Percentiles rank a stretch among this genome's conserved stretches.
Evolutionary conservation across 2,888 invertebrate species (phyloP).

Genomic region (Theretra japonica): DNA sequence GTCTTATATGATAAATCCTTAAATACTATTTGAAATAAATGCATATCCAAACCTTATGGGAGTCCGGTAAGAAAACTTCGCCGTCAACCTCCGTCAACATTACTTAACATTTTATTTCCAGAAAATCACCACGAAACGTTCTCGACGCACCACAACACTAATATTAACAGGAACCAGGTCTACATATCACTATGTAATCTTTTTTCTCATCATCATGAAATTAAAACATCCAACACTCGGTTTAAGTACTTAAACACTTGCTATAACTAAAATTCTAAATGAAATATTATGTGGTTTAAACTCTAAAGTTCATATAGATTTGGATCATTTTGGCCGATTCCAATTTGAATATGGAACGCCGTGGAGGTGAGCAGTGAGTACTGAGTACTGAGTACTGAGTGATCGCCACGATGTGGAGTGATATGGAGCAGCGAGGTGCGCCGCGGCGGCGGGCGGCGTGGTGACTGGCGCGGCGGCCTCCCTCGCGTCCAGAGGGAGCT

Average conservation of each 20-base stretch:
- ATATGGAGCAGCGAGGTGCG: conserved; percentile 43
- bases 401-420: not conserved
- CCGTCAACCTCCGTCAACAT: conserved; percentile 21
- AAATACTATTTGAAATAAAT: conserved; percentile 1
- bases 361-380: not conserved
- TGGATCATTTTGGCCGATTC: not conserved
- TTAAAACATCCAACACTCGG: not conserved
- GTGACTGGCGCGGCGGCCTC: conserved; percentile 65
- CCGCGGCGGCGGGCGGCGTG: conserved; percentile 52
- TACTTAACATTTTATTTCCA: conserved; percentile 27
- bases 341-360: conserved; percentile 19
- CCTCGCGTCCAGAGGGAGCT: conserved; percentile 65
- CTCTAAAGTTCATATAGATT: not conserved
- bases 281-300: not conserved
- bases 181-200: conserved; percentile 21
- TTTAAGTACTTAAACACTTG: not conserved
- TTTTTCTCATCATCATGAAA: not conserved
- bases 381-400: too few relatives aligned
- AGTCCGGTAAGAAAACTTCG: conserved; percentile 28
- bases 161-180: conserved; percentile 11
- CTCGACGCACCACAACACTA: conserved; percentile 14
- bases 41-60: conserved; percentile 31
- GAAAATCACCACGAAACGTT: conserved; percentile 4
- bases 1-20: too few relatives aligned
- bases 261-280: not conserved